Evolutionary conservation across 2,113 vertebrate species (phyloP), one percentile per base, ranked within the genome.

Genomic region (Regulus satrapa): DNA sequence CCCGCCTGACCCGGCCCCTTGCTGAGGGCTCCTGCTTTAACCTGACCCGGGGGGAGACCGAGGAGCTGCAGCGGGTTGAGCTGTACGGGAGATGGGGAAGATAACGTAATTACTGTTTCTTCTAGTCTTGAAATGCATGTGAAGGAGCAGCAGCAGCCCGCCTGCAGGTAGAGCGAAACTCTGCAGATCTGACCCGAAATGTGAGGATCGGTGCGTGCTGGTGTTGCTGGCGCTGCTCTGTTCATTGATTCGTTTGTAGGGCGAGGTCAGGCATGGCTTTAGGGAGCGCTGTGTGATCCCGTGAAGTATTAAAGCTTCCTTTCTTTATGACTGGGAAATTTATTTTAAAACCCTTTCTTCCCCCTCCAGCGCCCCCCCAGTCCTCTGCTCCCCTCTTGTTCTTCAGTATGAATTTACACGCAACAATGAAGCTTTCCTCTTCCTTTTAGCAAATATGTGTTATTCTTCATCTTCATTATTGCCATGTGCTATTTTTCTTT

Each of bases 11-110:
- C 21, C 12, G 4, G 28, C 38, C 18, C 24, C 45, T 1, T 2
- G 14, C 31, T 6, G 43, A 2, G 26, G n/a, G 49, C 49, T 38
- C 3, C 18, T 2, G 4, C 1, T 6, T 52, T 32, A 23, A 41
- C 38, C 48, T 14, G 48, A 34, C 36, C 51, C 36, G 10, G 19
- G 58, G 20, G 14, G 6, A 18, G 6, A 10, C 36, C 6, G n/a
- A 8, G 83, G 36, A 23, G n/a, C 58, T 15, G 66, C 18, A 2
- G 34, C 5, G 34, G 21, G 45, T 1, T 62, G 13, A 36, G 66
- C 36, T n/a, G 0, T 13, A 1, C 1, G 0, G 54, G 10, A 0
- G 10, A 0, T 14, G 58, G 41, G 10, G n/a, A n/a, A 36, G 19
- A 16, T 41, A 48, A 15, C 11, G 41, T 16, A 8, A 45, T 83